These are phyloP conservation scores for Nemapogon koenigi DNA, from an alignment of 2,888 invertebrate species.

Conservation along the genomic window DNA sequence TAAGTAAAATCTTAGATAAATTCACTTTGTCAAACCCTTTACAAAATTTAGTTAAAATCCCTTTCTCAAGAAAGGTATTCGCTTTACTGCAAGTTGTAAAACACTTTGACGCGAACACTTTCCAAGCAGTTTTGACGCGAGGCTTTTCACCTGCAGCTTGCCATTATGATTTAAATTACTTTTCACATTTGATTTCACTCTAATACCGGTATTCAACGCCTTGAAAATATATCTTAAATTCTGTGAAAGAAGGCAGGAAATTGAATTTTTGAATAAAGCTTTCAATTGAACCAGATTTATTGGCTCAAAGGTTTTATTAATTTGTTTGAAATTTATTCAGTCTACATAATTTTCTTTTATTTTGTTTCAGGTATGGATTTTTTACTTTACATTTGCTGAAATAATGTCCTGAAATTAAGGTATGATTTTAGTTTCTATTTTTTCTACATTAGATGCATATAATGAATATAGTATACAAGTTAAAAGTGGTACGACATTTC, in stretches of 20 bases:
- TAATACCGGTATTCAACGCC: conserved; percentile 18
- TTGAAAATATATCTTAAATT: too few relatives aligned
- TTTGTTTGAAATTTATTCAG: neutral
- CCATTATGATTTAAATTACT: conserved; percentile 45
- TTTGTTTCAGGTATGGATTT: conserved; percentile 7
- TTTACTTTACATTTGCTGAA: too few relatives aligned
- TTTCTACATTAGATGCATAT: too few relatives aligned
- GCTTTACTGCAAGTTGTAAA: too few relatives aligned
- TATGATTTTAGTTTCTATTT: too few relatives aligned
- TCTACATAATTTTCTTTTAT: neutral
- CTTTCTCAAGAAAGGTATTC: too few relatives aligned
- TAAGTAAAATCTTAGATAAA: too few relatives aligned
- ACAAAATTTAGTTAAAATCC: too few relatives aligned
- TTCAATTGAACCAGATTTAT: conserved; percentile 10
- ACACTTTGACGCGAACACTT: neutral
- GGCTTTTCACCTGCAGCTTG: conserved; percentile 19
- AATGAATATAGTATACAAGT: too few relatives aligned
- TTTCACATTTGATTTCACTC: conserved; percentile 25
- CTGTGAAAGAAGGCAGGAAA: conserved; percentile 27
- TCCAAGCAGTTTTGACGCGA: neutral
- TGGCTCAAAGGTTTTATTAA: neutral
- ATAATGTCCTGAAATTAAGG: too few relatives aligned
- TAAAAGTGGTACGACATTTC: too few relatives aligned
- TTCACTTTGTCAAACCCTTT: too few relatives aligned
- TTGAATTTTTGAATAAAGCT: conserved; percentile 33